Conservation (phyloP, 2,797 vertebrate species). For the Sebastes kiyomatsui region DNA sequence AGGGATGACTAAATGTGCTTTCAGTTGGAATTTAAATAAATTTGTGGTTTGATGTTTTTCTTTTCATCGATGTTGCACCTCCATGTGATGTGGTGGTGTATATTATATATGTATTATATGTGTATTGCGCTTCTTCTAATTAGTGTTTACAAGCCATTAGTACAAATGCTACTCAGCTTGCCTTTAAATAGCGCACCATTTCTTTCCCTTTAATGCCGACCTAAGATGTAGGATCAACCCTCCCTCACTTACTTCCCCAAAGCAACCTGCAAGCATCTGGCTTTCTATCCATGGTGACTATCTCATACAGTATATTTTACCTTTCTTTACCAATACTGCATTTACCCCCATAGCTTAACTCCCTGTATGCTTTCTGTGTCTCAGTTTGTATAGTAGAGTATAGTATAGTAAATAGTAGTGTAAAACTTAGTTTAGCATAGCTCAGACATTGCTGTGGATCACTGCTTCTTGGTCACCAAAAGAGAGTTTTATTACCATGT, state of each 20-base stretch:
- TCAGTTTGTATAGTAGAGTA: neutral
- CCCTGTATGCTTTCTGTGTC: neutral
- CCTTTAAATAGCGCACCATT: constrained; percentile 68
- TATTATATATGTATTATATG: neutral
- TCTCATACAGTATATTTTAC: constrained; percentile 49
- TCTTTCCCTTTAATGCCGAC: constrained; percentile 71
- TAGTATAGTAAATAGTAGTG: neutral
- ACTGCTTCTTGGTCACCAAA: neutral
- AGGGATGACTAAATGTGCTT: neutral
- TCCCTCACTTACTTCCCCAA: constrained; percentile 65
- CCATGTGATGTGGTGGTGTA: neutral
- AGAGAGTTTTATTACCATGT: neutral
- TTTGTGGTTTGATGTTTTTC: neutral
- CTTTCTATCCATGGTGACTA: constrained; percentile 83
- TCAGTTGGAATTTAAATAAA: neutral
- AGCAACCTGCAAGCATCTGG: constrained; percentile 74
- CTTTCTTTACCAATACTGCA: constrained; percentile 53
- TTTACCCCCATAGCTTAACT: constrained; percentile 25
- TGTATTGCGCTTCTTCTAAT: neutral
- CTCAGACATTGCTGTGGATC: constrained; percentile 39
- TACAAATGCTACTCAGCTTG: neutral
- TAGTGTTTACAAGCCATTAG: constrained; percentile 9
- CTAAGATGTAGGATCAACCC: constrained; percentile 74
- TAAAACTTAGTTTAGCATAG: neutral
- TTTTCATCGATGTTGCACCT: neutral